A percentile compares a stretch with the other conserved stretches of the same genome.
Evolutionary conservation across 2,113 vertebrate species (phyloP).

Genomic region (Anthoscopus minutus): DNA sequence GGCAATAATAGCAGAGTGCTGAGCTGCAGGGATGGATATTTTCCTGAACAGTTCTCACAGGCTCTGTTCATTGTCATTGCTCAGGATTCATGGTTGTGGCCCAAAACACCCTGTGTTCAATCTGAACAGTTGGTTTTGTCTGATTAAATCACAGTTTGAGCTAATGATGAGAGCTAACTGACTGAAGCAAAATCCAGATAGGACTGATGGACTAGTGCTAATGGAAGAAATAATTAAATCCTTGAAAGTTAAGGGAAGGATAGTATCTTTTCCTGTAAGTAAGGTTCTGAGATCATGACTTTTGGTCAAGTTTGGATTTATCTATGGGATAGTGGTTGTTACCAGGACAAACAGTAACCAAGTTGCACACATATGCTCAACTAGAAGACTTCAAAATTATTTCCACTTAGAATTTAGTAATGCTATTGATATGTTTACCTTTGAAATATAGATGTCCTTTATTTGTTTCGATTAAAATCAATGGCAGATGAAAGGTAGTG

Average conservation of each 20-base stretch:
- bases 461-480: background rate
- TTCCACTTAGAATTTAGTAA: background rate
- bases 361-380: background rate
- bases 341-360: background rate
- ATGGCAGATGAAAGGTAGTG: background rate
- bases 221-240: background rate
- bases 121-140: background rate
- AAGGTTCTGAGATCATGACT: background rate
- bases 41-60: background rate
- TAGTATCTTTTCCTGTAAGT: background rate
- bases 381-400: background rate
- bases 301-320: background rate
- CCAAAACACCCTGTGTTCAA: background rate
- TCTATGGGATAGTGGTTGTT: background rate
- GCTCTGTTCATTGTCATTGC: background rate
- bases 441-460: background rate
- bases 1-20: background rate
- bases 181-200: background rate
- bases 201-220: background rate
- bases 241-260: background rate
- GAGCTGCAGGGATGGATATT: background rate
- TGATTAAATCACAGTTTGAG: background rate
- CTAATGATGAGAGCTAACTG: background rate
- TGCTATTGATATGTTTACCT: background rate
- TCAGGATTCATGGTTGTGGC: background rate